These are phyloP conservation scores for Hyperoplus lanceolatus DNA, from an alignment of 2,797 vertebrate species.

Conservation along the genomic window DNA sequence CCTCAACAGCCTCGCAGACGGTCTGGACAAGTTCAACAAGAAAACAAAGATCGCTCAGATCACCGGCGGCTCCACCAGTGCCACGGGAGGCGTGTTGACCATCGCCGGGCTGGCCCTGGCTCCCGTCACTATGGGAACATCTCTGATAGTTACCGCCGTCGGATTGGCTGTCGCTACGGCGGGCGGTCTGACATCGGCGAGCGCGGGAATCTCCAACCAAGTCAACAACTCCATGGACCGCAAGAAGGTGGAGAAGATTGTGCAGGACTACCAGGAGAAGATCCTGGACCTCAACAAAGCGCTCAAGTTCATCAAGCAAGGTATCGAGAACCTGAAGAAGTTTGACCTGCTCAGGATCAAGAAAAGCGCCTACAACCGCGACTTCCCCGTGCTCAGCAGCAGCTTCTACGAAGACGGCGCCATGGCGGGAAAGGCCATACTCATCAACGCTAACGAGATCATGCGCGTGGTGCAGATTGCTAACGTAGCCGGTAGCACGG, in stretches of 20 bases:
- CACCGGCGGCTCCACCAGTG: conserved; percentile 85
- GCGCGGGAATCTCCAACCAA: conserved; percentile 84
- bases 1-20: conserved; percentile 82
- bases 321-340: conserved; percentile 84
- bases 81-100: conserved; percentile 84
- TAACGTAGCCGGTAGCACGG: conserved; percentile 84
- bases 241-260: conserved; percentile 85
- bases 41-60: conserved; percentile 86
- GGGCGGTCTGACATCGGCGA: conserved; percentile 83
- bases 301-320: conserved; percentile 86
- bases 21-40: conserved; percentile 86
- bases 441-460: conserved; percentile 86
- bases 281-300: conserved; percentile 85
- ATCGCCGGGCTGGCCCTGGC: conserved; percentile 84
- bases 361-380: conserved; percentile 76
- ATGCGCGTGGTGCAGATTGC: conserved; percentile 86
- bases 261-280: conserved; percentile 84
- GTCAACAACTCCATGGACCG: conserved; percentile 86
- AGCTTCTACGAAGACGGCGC: conserved; percentile 84
- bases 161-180: conserved; percentile 83
- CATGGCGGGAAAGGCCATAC: conserved; percentile 85
- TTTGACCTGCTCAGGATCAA: conserved; percentile 84
- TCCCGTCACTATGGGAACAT: conserved; percentile 84
- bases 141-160: conserved; percentile 83
- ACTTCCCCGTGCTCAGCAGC: conserved; percentile 78